Base-by-base conservation (phyloP, 1,140 invertebrate species). In the Drosophila fuyamai region DNA sequence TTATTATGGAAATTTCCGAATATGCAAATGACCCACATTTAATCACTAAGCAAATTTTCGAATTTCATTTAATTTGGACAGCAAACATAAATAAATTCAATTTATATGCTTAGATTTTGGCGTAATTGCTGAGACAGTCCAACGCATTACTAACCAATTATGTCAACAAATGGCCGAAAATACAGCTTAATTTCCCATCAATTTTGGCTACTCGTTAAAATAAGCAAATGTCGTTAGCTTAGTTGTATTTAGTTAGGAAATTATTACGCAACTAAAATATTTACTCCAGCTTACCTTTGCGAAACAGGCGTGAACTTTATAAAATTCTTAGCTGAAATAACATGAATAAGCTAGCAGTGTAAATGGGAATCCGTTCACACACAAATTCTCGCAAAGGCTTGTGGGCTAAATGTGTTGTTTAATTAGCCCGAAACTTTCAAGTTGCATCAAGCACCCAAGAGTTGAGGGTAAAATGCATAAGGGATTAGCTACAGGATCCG, bases 361-460 rank as follows among this genome's bases (percentile, higher is more conserved):
- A 38, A 36, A 14, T 13, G 51, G 2, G 13, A 41, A 50, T 27
- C n/a, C n/a, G 2, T 36, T 23, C 9, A 27, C 9, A 44, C 43
- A 65, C 16, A 10, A 44, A 44, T 50, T 50, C 46, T 8, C 35
- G 1, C 44, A 61, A 53, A 50, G 18, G 8, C 35, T 29, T 54
- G 23, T 51, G 41, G 43, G 27, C 56, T 47, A 61, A 79, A 84
- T 59, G 62, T 60, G 66, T 62, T 76, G 63, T 56, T 72, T 79
- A 83, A 83, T 83, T 83, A 84, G 71, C 62, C 60, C 35, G 59
- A 70, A 83, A 71, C 56, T 83, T 65, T 57, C 48, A 68, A 38
- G 47, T 67, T 44, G 55, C 29, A 54, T 32, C 29, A 47, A 59
- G 50, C 46, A 47, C 54, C 43, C 60, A 46, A 55, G 50, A 70